These are phyloP conservation scores for Seriola aureovittata DNA, from an alignment of 2,113 vertebrate genomes.

Conservation along the genomic window DNA sequence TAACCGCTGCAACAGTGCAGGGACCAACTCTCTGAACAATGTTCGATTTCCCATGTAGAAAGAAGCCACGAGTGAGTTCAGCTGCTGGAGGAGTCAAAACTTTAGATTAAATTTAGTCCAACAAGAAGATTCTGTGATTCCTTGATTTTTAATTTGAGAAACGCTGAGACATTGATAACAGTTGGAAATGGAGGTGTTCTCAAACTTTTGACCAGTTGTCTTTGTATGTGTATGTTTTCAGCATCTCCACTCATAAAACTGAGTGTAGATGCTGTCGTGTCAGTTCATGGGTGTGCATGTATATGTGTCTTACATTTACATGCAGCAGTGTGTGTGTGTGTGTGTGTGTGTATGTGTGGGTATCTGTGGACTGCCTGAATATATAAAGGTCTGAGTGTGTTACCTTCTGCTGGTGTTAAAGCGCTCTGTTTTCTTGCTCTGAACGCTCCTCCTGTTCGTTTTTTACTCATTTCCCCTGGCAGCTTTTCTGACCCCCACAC, in stretches of 20 bases:
- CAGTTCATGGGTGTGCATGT: not conserved
- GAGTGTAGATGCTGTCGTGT: no score
- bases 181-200: no score
- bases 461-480: conserved; percentile 80
- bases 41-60: no score
- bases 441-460: conserved; percentile 81
- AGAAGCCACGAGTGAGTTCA: no score
- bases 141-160: no score
- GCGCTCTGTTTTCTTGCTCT: conserved; percentile 74
- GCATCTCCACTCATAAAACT: no score
- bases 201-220: not conserved
- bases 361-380: conserved; percentile 28
- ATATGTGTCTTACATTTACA: not conserved
- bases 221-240: conserved; percentile 5
- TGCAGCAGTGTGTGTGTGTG: not conserved
- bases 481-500: conserved; percentile 57
- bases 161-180: no score
- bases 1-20: no score
- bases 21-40: no score
- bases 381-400: conserved; percentile 71
- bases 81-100: no score
- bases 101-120: no score
- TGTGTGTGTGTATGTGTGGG: not conserved
- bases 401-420: conserved; percentile 60
- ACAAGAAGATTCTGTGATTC: no score